Conservation (phyloP, 2,888 invertebrate species). For the Gonocerus acuteangulatus region DNA sequence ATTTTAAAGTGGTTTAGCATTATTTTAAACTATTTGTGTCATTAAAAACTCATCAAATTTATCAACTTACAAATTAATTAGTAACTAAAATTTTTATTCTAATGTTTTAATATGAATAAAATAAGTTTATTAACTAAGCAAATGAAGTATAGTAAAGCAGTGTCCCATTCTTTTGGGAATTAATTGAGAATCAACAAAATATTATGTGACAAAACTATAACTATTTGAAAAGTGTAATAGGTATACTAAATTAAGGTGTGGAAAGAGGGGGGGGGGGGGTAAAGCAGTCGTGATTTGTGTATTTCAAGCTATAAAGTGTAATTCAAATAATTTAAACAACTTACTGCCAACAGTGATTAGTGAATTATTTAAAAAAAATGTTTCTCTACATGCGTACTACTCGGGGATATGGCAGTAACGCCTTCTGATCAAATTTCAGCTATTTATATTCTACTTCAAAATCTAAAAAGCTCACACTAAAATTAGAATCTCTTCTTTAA, state of each 20-base stretch:
- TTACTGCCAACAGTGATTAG: neutral
- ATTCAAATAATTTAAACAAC: neutral
- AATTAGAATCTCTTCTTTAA: neutral
- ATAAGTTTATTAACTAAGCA: too few relatives aligned
- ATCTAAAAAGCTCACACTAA: slow-evolving; percentile 7
- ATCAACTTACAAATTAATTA: too few relatives aligned
- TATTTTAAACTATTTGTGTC: too few relatives aligned
- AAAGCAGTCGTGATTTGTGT: slow-evolving; percentile 11
- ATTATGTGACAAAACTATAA: neutral
- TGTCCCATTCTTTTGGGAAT: slow-evolving; percentile 12
- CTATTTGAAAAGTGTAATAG: slow-evolving; percentile 7
- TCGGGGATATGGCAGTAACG: neutral
- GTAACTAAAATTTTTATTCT: too few relatives aligned
- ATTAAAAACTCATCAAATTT: too few relatives aligned
- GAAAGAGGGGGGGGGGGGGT: neutral
- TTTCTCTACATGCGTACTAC: slow-evolving; percentile 18
- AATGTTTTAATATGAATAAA: too few relatives aligned
- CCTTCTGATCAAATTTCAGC: neutral
- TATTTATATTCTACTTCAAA: slow-evolving; percentile 3
- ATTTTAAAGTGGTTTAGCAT: too few relatives aligned
- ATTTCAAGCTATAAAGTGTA: neutral
- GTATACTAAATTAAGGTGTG: too few relatives aligned
- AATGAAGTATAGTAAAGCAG: slow-evolving; percentile 5
- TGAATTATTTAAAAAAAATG: neutral
- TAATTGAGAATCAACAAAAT: too few relatives aligned